Evolutionary conservation across 2,797 vertebrate species (phyloP).

Genomic region (Syngnathus rostellatus): DNA sequence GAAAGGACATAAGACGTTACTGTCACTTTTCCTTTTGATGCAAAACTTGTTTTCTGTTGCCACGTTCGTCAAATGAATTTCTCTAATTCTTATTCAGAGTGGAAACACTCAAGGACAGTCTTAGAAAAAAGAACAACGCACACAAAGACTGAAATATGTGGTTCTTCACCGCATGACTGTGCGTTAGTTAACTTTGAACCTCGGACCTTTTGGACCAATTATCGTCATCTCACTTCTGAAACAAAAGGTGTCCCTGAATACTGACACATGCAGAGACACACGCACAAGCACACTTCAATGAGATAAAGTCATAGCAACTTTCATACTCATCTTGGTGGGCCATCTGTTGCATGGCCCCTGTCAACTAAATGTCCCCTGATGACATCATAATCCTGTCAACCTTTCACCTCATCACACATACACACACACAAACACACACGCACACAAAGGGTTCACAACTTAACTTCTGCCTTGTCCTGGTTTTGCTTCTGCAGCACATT

Average conservation of each 20-base stretch:
- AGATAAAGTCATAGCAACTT: conserved; percentile 15
- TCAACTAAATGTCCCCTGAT: conserved; percentile 59
- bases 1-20: background rate
- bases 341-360: conserved; percentile 60
- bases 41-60: background rate
- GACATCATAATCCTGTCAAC: conserved; percentile 58
- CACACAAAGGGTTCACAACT: conserved; percentile 28
- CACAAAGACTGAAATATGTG: conserved; percentile 16
- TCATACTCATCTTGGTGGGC: conserved; percentile 21
- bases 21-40: background rate
- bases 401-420: conserved; percentile 40
- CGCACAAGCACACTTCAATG: background rate
- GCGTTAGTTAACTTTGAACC: conserved; percentile 30
- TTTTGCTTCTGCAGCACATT: conserved; percentile 11
- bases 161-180: conserved; percentile 21
- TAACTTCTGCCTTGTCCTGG: conserved; percentile 42
- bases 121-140: background rate
- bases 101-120: conserved; percentile 5
- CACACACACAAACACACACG: conserved; percentile 12
- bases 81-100: background rate
- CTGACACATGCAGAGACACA: conserved; percentile 10
- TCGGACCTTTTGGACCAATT: conserved; percentile 51
- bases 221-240: conserved; percentile 55
- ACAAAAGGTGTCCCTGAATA: conserved; percentile 50
- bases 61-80: background rate